These are phyloP conservation scores for Grammomys surdaster DNA, from an alignment of 2,113 vertebrate species.

Conservation along the genomic window DNA sequence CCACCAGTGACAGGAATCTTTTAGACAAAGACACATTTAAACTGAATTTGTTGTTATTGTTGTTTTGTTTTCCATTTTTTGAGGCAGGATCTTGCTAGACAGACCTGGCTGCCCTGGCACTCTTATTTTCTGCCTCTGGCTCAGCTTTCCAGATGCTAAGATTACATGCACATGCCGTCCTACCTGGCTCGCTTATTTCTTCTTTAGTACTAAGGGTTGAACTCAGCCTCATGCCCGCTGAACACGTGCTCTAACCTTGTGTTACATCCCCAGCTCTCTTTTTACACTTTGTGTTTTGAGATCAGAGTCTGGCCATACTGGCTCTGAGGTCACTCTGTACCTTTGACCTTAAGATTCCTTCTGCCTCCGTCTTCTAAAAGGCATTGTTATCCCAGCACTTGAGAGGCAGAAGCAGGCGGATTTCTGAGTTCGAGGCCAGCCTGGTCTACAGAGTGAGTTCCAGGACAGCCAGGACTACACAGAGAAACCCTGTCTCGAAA, in stretches of 20 bases:
- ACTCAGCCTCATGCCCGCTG: no score
- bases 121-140: neutral
- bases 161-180: neutral
- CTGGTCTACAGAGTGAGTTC: neutral
- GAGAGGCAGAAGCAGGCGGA: no score
- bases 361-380: neutral
- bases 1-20: neutral
- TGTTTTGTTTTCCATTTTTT: neutral
- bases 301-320: neutral
- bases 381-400: neutral
- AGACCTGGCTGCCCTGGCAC: neutral
- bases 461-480: no score
- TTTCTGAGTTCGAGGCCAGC: no score
- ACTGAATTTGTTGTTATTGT: neutral
- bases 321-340: neutral
- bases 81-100: neutral
- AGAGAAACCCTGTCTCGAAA: no score
- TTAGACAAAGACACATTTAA: neutral
- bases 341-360: neutral
- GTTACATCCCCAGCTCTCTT: neutral
- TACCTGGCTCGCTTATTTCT: neutral
- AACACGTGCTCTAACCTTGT: neutral
- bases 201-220: neutral
- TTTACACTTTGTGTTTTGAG: neutral
- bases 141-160: neutral